phyloP scores from a whole-genome alignment of 2,113 vertebrate species.

The Thryonomys swinderianus region DNA sequence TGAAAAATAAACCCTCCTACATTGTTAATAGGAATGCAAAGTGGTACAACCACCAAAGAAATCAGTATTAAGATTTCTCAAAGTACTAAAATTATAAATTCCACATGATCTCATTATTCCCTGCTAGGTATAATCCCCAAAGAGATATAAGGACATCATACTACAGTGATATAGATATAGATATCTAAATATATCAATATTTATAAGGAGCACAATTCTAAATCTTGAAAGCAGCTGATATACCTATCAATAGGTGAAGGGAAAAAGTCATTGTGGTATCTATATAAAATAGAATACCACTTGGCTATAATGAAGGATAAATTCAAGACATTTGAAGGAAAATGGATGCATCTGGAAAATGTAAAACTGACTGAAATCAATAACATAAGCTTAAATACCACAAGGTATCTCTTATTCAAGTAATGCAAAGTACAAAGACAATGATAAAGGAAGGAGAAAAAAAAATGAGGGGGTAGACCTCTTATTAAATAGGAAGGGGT shows the following conservation, averaged over 20 bases:
- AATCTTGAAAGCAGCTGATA: not conserved
- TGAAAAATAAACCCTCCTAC: too few species aligned
- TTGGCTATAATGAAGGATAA: not conserved
- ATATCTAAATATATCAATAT: too few species aligned
- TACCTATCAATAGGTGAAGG: not conserved
- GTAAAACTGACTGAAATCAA: not conserved
- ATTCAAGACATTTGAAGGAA: not conserved
- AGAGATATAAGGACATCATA: too few species aligned
- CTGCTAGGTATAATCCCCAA: not conserved
- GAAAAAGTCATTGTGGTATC: not conserved
- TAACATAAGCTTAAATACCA: not conserved
- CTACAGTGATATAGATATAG: too few species aligned
- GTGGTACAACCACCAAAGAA: too few species aligned
- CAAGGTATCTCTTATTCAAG: not conserved
- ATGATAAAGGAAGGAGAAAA: not conserved
- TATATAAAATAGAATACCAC: not conserved
- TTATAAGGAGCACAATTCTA: not conserved
- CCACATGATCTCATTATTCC: too few species aligned
- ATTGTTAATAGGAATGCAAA: too few species aligned
- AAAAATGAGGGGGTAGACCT: not conserved
- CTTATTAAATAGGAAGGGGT: not conserved
- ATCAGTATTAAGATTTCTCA: too few species aligned
- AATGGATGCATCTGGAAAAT: not conserved
- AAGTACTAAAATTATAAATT: too few species aligned
- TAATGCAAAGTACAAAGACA: not conserved